Conservation (phyloP, 2,888 invertebrate genomes). For the Acanthoscelides obtectus region DNA sequence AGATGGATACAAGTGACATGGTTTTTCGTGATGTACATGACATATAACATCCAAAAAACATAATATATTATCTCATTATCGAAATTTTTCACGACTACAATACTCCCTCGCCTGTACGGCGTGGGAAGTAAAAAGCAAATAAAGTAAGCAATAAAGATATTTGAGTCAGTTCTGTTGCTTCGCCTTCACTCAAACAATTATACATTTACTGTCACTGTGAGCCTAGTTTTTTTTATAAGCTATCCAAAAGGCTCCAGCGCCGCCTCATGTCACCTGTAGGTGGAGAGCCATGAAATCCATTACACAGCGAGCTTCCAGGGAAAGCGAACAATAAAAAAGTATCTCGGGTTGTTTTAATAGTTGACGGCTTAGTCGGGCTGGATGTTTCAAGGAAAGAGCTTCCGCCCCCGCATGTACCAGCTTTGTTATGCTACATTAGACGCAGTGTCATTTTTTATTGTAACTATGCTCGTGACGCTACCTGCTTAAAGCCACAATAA, state of each 20-base stretch:
- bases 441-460: not conserved
- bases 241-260: not conserved
- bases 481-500: not conserved
- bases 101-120: too few species aligned
- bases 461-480: not conserved
- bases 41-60: too few species aligned
- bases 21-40: too few species aligned
- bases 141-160: too few species aligned
- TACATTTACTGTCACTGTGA: too few species aligned
- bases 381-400: not conserved
- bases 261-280: not conserved
- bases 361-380: not conserved
- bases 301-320: not conserved
- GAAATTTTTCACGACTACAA: too few species aligned
- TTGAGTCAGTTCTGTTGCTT: too few species aligned
- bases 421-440: not conserved
- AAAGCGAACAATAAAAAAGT: not conserved
- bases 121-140: too few species aligned
- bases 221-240: not conserved
- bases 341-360: not conserved
- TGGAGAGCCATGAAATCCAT: not conserved
- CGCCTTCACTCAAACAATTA: too few species aligned
- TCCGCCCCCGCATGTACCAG: not conserved
- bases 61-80: too few species aligned
- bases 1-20: too few species aligned